Percentiles rank a stretch among this genome's conserved stretches.
phyloP scores from a whole-genome alignment of 1,140 invertebrate genomes.

The Ericerus pela region DNA sequence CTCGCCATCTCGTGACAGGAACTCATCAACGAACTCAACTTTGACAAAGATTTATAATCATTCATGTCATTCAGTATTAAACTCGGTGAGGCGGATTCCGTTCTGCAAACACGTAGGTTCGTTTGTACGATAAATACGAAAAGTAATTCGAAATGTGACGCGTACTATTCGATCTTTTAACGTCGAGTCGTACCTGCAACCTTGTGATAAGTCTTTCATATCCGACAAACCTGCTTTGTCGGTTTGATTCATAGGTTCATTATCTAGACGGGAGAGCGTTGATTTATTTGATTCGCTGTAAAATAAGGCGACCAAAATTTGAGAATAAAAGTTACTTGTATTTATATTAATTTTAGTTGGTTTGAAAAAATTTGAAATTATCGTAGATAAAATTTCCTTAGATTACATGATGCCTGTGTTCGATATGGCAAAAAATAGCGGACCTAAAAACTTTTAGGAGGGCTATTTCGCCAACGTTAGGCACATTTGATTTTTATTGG shows the following conservation, averaged over 20 bases:
- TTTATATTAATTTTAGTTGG: neutral
- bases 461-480: too few relatives aligned
- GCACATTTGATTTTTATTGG: too few relatives aligned
- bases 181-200: too few relatives aligned
- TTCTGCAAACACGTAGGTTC: slow-evolving; percentile 20
- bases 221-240: neutral
- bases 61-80: slow-evolving; percentile 26
- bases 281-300: slow-evolving; percentile 1
- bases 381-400: too few relatives aligned
- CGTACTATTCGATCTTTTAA: too few relatives aligned
- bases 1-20: slow-evolving; percentile 26
- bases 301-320: too few relatives aligned
- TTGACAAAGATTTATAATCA: slow-evolving; percentile 25
- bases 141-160: too few relatives aligned
- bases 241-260: neutral
- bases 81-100: slow-evolving; percentile 27
- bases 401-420: too few relatives aligned
- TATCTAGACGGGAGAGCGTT: neutral
- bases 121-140: neutral
- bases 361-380: neutral
- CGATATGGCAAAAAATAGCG: too few relatives aligned
- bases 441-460: too few relatives aligned
- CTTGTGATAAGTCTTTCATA: neutral
- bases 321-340: too few relatives aligned
- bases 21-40: slow-evolving; percentile 26